phyloP scores from a whole-genome alignment of 1,140 invertebrate species.

The Myzus persicae region DNA sequence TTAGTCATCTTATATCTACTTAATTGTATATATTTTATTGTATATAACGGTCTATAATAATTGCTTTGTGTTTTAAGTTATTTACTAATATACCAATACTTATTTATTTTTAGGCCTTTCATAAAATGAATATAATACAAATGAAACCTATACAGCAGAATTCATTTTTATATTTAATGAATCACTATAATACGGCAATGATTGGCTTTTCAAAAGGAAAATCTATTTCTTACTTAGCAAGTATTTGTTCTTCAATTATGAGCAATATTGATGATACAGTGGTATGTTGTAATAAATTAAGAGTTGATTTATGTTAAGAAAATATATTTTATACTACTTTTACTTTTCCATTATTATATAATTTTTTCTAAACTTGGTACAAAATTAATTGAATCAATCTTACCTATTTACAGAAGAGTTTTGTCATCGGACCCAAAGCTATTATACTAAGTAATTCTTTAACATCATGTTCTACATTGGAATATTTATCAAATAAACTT shows the following conservation, averaged over 20 bases:
- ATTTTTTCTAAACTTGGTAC: neutral
- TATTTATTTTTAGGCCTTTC: slow-evolving; percentile 32
- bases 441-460: slow-evolving; percentile 47
- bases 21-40: no score
- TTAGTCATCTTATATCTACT: no score
- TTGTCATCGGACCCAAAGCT: slow-evolving; percentile 8
- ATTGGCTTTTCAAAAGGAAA: slow-evolving; percentile 52
- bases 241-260: slow-evolving; percentile 37
- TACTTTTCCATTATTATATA: neutral
- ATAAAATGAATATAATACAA: slow-evolving; percentile 14
- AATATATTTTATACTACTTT: neutral
- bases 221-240: slow-evolving; percentile 40
- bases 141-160: slow-evolving; percentile 43
- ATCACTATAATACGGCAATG: slow-evolving; percentile 25
- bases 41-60: neutral
- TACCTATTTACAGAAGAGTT: neutral
- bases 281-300: slow-evolving; percentile 4
- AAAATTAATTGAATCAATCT: neutral
- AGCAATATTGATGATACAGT: neutral
- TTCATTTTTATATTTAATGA: slow-evolving; percentile 38
- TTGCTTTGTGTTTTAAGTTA: neutral
- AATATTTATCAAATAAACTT: neutral
- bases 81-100: neutral
- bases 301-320: neutral
- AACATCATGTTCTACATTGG: neutral